A percentile compares a stretch with the other conserved stretches of the same genome.
These are phyloP conservation scores for Apotomis turbidana DNA, from an alignment of 2,888 invertebrate genomes.

Conservation along the genomic window DNA sequence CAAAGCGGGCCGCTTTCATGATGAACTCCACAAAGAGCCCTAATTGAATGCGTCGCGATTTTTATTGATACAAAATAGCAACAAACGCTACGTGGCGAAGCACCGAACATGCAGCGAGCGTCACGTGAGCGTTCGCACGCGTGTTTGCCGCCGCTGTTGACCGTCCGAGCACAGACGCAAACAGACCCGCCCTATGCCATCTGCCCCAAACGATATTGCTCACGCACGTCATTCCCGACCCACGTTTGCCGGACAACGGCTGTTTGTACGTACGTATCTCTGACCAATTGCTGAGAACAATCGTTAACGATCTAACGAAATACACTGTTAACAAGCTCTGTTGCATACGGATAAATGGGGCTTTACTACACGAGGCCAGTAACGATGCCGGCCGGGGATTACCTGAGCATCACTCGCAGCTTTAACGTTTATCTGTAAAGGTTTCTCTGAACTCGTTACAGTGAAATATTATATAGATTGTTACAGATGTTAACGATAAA, in stretches of 20 bases:
- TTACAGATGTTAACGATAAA: constrained; percentile 51
- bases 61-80: constrained; percentile 57
- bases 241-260: constrained; percentile 62
- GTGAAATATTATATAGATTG: constrained; percentile 18
- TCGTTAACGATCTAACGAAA: constrained; percentile 43
- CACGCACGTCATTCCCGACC: constrained; percentile 66
- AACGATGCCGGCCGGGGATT: constrained; percentile 15
- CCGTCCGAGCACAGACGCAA: constrained; percentile 61
- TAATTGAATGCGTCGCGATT: constrained; percentile 48
- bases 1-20: constrained; percentile 45
- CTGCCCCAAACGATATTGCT: constrained; percentile 67
- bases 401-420: constrained; percentile 16
- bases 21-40: constrained; percentile 39
- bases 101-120: constrained; percentile 33
- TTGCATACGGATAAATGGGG: constrained; percentile 31
- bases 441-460: not conserved
- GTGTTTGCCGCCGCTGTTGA: constrained; percentile 70
- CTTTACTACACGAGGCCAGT: constrained; percentile 22
- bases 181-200: constrained; percentile 62
- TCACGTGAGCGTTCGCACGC: constrained; percentile 69
- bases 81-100: constrained; percentile 49
- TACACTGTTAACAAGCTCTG: constrained; percentile 43
- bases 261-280: constrained; percentile 56
- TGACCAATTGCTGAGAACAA: constrained; percentile 49
- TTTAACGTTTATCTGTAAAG: not conserved